These are phyloP conservation scores for Ceuthmochares aereus DNA, from an alignment of 2,113 vertebrate species.

Conservation along the genomic window DNA sequence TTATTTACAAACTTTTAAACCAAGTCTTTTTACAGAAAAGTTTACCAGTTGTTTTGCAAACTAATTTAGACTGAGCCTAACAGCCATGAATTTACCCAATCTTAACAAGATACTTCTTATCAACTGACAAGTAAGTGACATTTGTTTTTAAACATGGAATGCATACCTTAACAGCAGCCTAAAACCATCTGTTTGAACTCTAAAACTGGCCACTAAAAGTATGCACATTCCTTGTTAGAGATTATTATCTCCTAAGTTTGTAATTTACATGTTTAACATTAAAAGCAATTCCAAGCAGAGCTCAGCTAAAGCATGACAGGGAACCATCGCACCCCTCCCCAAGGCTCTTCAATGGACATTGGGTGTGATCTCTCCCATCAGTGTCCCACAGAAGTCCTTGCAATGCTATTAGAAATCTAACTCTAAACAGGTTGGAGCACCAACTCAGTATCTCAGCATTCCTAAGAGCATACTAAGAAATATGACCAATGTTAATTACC, in stretches of 20 bases:
- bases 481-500: not conserved
- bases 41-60: not conserved
- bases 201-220: not conserved
- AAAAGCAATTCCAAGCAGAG: not conserved
- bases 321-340: not conserved
- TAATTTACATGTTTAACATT: not conserved
- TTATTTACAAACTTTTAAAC: not conserved
- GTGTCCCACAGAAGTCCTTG: not conserved
- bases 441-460: not conserved
- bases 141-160: not conserved
- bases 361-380: not conserved
- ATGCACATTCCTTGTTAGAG: not conserved
- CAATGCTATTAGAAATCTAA: not conserved
- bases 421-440: not conserved
- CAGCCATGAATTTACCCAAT: not conserved
- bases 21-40: not conserved
- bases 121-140: not conserved
- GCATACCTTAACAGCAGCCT: not conserved
- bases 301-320: not conserved
- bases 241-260: not conserved
- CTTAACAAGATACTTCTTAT: conserved; percentile 2
- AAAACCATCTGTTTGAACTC: not conserved
- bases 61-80: not conserved
- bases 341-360: not conserved
- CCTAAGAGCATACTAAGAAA: not conserved